Evolutionary conservation across 2,888 invertebrate species (phyloP), one percentile per base, ranked within the genome.

Genomic region (Drosophila mayaguana): DNA sequence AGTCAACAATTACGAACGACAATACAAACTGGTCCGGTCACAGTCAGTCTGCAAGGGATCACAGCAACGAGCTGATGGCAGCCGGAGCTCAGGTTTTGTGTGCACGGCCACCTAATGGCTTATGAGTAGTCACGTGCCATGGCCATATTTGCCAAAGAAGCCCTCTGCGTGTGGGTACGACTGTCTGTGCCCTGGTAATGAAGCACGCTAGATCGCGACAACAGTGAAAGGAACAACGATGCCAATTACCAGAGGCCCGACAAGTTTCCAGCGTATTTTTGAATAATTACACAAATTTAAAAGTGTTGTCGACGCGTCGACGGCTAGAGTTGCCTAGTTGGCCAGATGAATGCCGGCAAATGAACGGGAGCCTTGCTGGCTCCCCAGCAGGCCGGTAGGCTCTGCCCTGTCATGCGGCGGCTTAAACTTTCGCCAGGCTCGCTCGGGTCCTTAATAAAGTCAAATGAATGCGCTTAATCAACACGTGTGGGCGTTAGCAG

Each of bases 401-500:
- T 36, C 45, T 42, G 53, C 45, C 38, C 67, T 46, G 54, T 46
- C 34, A 25, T 40, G 34, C 54, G 48, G 18, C 20, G 20, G 79
- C 74, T 72, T 46, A 70, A 83, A 78, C 80, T 82, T 82, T 80
- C 64, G 22, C 57, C 64, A 62, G 62, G 20, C 34, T 43, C 28
- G 59, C 63, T 66, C 56, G 51, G 68, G 71, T 51, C 69, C 76
- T 86, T 84, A 84, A 84, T 84, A 84, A 87, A 88, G 83, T 88
- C 87, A 86, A 84, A 87, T 88, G 89, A 84, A 88, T 84, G 89
- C 87, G 84, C 89, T 84, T 84, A 88, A 84, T 84, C 84, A 87
- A 86, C 84, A 88, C 79, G 66, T 71, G 68, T 72, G 78, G 66
- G 72, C 54, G 66, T 53, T 32, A 28, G 6, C 22, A 50, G 32